Conservation (phyloP, 2,888 invertebrate species). For the Parelbella ahira region DNA sequence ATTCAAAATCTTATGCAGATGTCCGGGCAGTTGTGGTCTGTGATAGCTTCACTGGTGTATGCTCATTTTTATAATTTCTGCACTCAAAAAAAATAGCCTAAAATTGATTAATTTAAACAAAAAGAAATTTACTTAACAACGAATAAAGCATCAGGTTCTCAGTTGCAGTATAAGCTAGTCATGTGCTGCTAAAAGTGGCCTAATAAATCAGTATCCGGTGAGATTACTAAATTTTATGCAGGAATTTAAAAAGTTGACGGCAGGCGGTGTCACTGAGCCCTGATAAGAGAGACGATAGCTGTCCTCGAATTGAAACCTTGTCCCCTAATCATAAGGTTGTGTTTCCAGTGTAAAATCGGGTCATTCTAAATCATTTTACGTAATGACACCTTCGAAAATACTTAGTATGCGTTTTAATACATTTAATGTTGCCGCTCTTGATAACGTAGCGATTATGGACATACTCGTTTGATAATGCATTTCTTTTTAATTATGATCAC, state of each 20-base stretch:
- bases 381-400: slow-evolving; percentile 24
- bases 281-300: slow-evolving; percentile 13
- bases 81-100: no score
- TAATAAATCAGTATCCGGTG: slow-evolving; percentile 23
- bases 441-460: slow-evolving; percentile 43
- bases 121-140: no score
- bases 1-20: no score
- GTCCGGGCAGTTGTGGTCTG: no score
- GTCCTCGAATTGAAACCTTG: neutral
- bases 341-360: neutral
- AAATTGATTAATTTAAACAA: no score
- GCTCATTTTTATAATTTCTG: no score
- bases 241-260: slow-evolving; percentile 33
- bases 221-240: slow-evolving; percentile 30
- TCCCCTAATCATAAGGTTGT: neutral
- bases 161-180: no score
- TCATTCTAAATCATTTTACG: slow-evolving; percentile 20
- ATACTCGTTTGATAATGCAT: slow-evolving; percentile 39
- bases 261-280: slow-evolving; percentile 7
- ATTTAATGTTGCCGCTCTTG: slow-evolving; percentile 51
- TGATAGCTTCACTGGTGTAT: no score
- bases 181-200: slow-evolving; percentile 21
- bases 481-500: slow-evolving; percentile 34
- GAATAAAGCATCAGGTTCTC: no score
- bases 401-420: slow-evolving; percentile 40